These are phyloP conservation scores for Noctilio leporinus DNA, from an alignment of 2,113 vertebrate species.

Conservation along the genomic window DNA sequence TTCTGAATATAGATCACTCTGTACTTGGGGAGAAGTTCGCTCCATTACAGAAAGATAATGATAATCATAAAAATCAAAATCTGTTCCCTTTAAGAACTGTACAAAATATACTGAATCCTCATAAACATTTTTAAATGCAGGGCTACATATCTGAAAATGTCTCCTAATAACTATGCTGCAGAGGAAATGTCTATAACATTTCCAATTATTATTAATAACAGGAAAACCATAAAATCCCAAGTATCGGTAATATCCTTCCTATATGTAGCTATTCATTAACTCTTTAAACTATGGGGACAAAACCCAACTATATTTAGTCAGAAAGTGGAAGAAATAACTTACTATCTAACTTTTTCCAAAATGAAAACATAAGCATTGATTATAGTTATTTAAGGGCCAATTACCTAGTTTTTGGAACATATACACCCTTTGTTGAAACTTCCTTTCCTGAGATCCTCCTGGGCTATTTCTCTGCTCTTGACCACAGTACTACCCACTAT, in stretches of 20 bases:
- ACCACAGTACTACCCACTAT: background rate
- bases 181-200: background rate
- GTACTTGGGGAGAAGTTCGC: background rate
- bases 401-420: background rate
- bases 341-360: constrained; percentile 11
- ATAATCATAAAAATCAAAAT: background rate
- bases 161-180: background rate
- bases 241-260: background rate
- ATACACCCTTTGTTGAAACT: background rate
- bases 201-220: constrained; percentile 11
- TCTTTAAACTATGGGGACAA: background rate
- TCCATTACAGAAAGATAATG: constrained; percentile 2
- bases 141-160: background rate
- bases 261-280: background rate
- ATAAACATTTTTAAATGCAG: background rate
- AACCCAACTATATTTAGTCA: background rate
- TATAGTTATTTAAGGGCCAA: background rate
- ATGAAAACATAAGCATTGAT: background rate
- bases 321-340: background rate
- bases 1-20: background rate
- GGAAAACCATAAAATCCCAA: background rate
- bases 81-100: background rate
- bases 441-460: background rate
- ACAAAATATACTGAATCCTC: background rate
- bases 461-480: background rate